phyloP scores from a whole-genome alignment of 2,797 vertebrate genomes.

The Labroides dimidiatus region DNA sequence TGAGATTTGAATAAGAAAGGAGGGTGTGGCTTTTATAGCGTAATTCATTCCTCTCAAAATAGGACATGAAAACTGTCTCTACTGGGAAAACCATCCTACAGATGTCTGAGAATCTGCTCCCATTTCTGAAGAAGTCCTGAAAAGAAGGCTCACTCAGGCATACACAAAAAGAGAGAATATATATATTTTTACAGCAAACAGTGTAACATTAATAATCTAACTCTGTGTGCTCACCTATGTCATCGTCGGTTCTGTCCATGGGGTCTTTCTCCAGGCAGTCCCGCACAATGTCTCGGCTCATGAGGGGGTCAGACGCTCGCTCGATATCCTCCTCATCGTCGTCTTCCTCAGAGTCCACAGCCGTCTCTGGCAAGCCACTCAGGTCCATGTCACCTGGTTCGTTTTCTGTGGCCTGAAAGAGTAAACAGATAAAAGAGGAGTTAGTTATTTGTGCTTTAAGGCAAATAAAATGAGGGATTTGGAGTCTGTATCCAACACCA shows the following conservation, averaged over 20 bases:
- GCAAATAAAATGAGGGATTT: background rate
- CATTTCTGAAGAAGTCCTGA: background rate
- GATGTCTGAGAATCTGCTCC: constrained; percentile 5
- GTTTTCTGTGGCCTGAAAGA: constrained; percentile 93
- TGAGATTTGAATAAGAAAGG: constrained; percentile 41
- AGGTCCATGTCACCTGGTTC: constrained; percentile 99
- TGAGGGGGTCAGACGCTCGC: constrained; percentile 95
- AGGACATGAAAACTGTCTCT: constrained; percentile 3
- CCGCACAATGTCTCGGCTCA: constrained; percentile 97
- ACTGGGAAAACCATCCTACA: background rate
- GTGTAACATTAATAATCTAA: background rate
- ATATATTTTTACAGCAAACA: too few relatives aligned
- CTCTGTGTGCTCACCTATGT: constrained; percentile 90
- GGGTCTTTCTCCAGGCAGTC: constrained; percentile 99
- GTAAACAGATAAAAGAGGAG: background rate
- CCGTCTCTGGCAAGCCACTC: constrained; percentile 97
- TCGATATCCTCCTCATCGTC: constrained; percentile 99
- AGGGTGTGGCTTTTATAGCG: constrained; percentile 27
- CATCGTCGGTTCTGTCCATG: constrained; percentile 97
- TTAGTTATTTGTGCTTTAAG: background rate
- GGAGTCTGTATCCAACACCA: constrained; percentile 4
- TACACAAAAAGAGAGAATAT: background rate
- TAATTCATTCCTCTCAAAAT: too few relatives aligned
- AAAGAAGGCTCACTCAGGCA: too few relatives aligned
- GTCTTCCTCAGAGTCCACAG: constrained; percentile 98